These are phyloP conservation scores for Turritopsis dohrnii DNA, from an alignment of 30 jellyfish, hydroid and myxozoan species.

Conservation along the genomic window DNA sequence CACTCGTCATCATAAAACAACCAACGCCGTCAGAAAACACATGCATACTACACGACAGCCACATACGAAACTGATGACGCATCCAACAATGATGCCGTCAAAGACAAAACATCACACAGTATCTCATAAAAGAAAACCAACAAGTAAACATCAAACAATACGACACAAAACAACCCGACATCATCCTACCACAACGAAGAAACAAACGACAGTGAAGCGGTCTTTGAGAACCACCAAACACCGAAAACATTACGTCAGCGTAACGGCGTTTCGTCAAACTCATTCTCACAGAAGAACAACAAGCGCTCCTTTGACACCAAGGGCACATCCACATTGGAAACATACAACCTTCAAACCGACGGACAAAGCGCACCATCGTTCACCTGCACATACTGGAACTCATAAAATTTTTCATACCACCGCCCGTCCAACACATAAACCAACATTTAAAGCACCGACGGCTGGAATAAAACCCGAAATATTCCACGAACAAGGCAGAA, in stretches of 20 bases:
- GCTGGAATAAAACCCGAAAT: neutral
- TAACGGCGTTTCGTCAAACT: neutral
- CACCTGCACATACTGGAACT: neutral
- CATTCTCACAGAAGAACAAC: neutral
- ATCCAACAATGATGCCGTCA: slow-evolving; percentile 1
- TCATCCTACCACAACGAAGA: neutral
- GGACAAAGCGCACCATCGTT: neutral
- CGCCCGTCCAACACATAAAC: neutral
- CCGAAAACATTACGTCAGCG: neutral
- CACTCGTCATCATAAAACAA: neutral
- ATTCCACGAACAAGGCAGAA: neutral
- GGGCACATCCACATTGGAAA: neutral
- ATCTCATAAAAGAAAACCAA: neutral
- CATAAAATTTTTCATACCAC: neutral
- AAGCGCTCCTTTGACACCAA: neutral
- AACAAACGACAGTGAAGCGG: neutral
- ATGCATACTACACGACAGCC: neutral
- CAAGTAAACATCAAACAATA: neutral
- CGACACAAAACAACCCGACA: neutral
- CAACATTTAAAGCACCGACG: neutral
- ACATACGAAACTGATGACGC: neutral
- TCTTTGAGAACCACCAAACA: neutral
- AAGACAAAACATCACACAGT: neutral
- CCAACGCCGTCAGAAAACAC: neutral
- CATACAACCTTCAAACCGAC: neutral